Percentiles rank a stretch among this genome's conserved stretches.
Evolutionary conservation across 2,888 invertebrate genomes (phyloP).

Genomic region (Uropetala carovei): DNA sequence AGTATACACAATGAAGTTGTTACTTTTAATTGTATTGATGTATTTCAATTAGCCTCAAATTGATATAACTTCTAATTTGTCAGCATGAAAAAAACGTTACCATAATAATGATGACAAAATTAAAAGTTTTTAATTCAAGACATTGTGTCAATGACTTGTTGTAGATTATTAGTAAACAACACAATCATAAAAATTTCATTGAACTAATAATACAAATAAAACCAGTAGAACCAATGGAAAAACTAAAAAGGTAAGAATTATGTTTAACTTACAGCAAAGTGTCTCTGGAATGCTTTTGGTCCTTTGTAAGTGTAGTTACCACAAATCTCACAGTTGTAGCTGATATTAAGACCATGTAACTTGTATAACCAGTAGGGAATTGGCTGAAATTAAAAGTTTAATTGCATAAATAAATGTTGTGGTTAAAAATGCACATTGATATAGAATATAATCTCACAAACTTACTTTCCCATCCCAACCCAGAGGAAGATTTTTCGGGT

Average conservation of each 20-base stretch:
- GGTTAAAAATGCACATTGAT: background rate
- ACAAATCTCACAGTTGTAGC: slow-evolving; percentile 99
- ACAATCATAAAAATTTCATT: too few species aligned
- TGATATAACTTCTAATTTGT: too few species aligned
- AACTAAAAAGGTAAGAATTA: background rate
- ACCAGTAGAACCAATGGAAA: background rate
- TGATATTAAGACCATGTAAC: slow-evolving; percentile 98
- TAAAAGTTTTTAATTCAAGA: too few species aligned
- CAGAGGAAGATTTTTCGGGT: slow-evolving; percentile 98
- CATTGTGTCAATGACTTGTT: too few species aligned
- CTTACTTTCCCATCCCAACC: slow-evolving; percentile 98
- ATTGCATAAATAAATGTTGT: background rate
- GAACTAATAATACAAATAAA: slow-evolving; percentile 2
- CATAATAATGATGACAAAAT: too few species aligned
- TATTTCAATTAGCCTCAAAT: too few species aligned
- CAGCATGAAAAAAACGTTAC: too few species aligned
- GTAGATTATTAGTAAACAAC: too few species aligned
- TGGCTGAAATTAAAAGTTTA: slow-evolving; percentile 73
- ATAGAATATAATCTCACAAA: background rate
- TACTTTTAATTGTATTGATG: too few species aligned
- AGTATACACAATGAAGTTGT: too few species aligned
- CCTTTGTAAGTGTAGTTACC: slow-evolving; percentile 99
- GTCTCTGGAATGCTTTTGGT: slow-evolving; percentile 99
- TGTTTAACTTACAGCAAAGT: slow-evolving; percentile 86
- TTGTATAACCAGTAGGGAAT: slow-evolving; percentile 99